A percentile compares a stretch with the other conserved stretches of the same genome.
phyloP scores from a whole-genome alignment of 2,888 invertebrate species.

The Mythimna vitellina region DNA sequence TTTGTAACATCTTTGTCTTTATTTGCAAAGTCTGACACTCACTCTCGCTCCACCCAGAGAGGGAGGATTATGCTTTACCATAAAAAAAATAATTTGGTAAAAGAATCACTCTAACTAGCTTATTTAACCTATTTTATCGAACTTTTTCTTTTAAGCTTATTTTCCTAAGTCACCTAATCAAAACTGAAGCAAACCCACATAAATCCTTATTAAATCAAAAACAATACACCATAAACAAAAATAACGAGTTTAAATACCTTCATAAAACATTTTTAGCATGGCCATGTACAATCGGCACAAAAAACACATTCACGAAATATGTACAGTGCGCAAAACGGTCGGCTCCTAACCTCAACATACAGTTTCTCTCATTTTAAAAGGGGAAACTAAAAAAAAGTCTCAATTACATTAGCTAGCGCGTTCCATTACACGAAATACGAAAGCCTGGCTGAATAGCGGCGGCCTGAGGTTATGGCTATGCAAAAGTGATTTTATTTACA shows the following conservation, averaged over 20 bases:
- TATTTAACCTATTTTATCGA: background rate
- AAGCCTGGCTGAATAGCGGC: constrained; percentile 60
- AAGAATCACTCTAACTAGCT: background rate
- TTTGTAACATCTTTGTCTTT: too few relatives aligned
- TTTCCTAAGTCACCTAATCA: background rate
- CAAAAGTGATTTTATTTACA: constrained; percentile 64
- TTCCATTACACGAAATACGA: constrained; percentile 78
- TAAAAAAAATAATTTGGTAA: too few relatives aligned
- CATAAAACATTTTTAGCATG: constrained; percentile 68
- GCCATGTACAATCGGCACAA: constrained; percentile 62
- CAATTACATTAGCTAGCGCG: constrained; percentile 86
- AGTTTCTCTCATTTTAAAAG: constrained; percentile 74
- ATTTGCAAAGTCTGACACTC: too few relatives aligned
- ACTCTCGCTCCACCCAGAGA: too few relatives aligned
- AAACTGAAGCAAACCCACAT: constrained; percentile 31
- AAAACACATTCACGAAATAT: constrained; percentile 61
- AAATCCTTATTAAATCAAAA: constrained; percentile 61
- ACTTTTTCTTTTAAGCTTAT: background rate
- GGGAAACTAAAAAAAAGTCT: constrained; percentile 74
- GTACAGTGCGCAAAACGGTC: constrained; percentile 60
- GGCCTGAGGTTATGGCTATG: constrained; percentile 50
- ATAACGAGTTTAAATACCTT: constrained; percentile 67
- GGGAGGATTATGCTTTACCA: too few relatives aligned
- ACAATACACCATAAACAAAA: constrained; percentile 64
- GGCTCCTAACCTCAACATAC: constrained; percentile 72